Base-by-base conservation (phyloP, 2,888 invertebrate genomes). In the Periphyllus acericola region DNA sequence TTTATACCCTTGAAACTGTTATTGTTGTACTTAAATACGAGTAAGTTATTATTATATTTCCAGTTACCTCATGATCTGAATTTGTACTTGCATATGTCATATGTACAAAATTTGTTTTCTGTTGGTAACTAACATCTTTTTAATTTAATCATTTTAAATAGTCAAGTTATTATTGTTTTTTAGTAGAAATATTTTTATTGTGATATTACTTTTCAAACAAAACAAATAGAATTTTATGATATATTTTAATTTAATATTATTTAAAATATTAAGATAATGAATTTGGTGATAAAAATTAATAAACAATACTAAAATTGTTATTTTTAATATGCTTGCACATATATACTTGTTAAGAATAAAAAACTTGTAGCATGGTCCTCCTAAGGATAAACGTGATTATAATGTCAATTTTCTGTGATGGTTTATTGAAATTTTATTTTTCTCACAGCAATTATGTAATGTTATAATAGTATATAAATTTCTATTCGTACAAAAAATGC, bases 1-100 rank as follows among this genome's bases (percentile, higher is more conserved):
- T 52, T 82, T 52, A 5, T 19, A 19, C 76, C 6, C 76, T 78
- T 52, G 76, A 80, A 86, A 86, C 14, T 83, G 34, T 83, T 80
- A 71, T 79, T 86, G n/a, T 86, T 86, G 86, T 86, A 86, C 86
- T 86, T 86, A 86, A 86, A 72, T 79, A 80, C 25, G 36, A 72
- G 36, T 86, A 79, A 79, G 75, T 71, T 84, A 66, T 86, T 85
- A 79, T 71, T 86, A 66, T 86, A 86, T 55, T 78, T 85, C n/a
- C 25, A 0, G 85, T 71, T 86, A 78, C 79, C 79, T 72, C 55
- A n/a, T 86, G 79, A 55, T 72, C 71, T 79, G 72, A 86, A 86
- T 86, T 86, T 80, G 79, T 86, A 72, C 79, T 78, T 14, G 36
- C 2, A 8, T 21, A 11, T 36, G n/a, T n/a, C n/a, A n/a, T n/a